These are phyloP conservation scores for Chelmon rostratus DNA, from an alignment of 2,797 vertebrate genomes.

Conservation along the genomic window DNA sequence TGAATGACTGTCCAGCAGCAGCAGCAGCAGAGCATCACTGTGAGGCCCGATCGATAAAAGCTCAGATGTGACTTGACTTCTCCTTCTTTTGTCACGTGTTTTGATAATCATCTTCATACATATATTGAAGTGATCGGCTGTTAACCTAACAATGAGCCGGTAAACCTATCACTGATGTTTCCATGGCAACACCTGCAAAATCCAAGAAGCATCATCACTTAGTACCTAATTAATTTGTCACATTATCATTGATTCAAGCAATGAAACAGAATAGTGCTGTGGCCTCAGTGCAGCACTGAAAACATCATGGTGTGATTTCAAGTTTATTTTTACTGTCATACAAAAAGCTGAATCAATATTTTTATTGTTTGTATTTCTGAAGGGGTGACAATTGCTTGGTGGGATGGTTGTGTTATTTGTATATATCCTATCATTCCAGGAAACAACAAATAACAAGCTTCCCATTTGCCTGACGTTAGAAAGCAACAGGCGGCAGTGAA, in stretches of 20 bases:
- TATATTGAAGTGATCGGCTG: not conserved
- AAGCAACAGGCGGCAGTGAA: not conserved
- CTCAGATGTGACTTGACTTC: not conserved
- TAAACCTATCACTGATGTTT: constrained; percentile 1
- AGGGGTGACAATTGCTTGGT: not conserved
- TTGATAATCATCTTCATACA: not conserved
- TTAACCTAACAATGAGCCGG: not conserved
- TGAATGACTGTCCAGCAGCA: not conserved
- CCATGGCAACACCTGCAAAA: constrained; percentile 13
- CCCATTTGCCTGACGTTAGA: not conserved
- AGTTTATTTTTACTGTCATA: not conserved
- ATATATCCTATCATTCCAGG: not conserved
- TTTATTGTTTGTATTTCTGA: not conserved
- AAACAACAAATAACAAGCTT: not conserved
- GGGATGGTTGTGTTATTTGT: not conserved
- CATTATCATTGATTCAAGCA: not conserved
- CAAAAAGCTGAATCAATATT: not conserved
- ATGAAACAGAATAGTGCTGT: not conserved
- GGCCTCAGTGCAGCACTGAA: not conserved
- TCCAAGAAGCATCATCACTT: constrained; percentile 1
- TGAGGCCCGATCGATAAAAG: not conserved
- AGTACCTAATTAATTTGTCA: constrained; percentile 11
- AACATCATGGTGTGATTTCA: not conserved
- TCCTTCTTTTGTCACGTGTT: not conserved
- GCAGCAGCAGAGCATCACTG: not conserved